Conservation (phyloP, 1,140 invertebrate genomes). For the Goniozus legneri region DNA sequence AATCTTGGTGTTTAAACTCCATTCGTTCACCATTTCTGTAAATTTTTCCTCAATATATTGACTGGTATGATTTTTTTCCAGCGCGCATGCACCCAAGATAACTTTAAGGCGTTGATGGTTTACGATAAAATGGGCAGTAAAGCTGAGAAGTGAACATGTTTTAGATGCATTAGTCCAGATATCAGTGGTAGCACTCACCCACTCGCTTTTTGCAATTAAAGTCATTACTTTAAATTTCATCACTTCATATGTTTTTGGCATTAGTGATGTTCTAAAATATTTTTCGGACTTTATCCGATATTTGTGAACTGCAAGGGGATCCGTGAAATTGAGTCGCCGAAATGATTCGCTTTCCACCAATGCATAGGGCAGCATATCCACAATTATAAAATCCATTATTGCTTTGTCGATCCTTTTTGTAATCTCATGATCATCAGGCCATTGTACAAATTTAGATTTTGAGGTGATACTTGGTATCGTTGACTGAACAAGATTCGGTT, state of each 20-base stretch:
- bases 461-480: background rate
- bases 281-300: constrained; percentile 30
- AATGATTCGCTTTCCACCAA: background rate
- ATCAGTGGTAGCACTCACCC: background rate
- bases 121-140: background rate
- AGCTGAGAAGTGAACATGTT: background rate
- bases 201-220: background rate
- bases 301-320: constrained; percentile 9
- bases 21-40: constrained; percentile 25
- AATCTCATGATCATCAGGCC: constrained; percentile 6
- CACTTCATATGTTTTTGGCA: constrained; percentile 24
- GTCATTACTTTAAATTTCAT: constrained; percentile 9
- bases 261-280: constrained; percentile 31
- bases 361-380: constrained; percentile 32
- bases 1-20: constrained; percentile 13
- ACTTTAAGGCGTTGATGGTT: background rate
- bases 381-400: constrained; percentile 33
- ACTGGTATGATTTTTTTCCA: constrained; percentile 28
- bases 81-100: constrained; percentile 24
- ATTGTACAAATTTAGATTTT: background rate
- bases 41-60: constrained; percentile 30
- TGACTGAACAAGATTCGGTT: background rate
- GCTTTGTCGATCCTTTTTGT: constrained; percentile 1
- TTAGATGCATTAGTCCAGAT: background rate
- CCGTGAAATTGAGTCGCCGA: background rate